Evolutionary conservation across 2,888 invertebrate species (phyloP), one percentile per base, ranked within the genome.

Genomic region (Cephus sareptanus): DNA sequence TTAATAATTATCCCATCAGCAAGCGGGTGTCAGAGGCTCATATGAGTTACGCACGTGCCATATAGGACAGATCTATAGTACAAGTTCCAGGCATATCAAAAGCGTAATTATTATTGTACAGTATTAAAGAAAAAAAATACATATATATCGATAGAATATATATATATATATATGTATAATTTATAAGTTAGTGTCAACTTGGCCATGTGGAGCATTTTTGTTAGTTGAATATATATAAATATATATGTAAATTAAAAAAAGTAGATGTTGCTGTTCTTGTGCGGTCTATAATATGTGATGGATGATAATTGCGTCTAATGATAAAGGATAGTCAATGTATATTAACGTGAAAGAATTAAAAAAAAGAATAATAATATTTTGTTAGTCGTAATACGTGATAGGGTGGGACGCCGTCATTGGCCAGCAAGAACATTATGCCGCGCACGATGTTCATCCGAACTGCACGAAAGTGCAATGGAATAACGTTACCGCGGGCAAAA

Each of bases 181-280:
- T 79, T 77, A 80, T 80, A 86, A 89, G 90, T 92, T 91, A 91
- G 91, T 89, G 90, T 90, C 91, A 91, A 91, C 91, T 90, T 91
- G 91, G 90, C 91, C 90, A 87, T 91, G 91, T 91, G 90, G 90
- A 91, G 90, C 90, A 90, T 90, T 87, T 86, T 89, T 87, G 91
- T 91, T 91, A 91, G 90, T 91, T 85, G 35, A 84, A 85, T 88
- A 88, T 70, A 87, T 35, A 85, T 88, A n/a, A n/a, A n/a, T n/a
- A 88, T 70, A 87, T 40, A 40, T 15, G 40, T 40, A 40, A 40
- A 40, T 40, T 40, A 6, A 40, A 40, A 40, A 40, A 40, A 15
- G 40, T 40, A 83, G 77, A 82, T 81, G 82, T 82, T 83, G 84
- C 82, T 82, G 78, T 80, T 84, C 86, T 83, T 86, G 89, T 90